Evolutionary conservation across 1,140 invertebrate genomes (phyloP).

Genomic region (Cotesia glomerata): DNA sequence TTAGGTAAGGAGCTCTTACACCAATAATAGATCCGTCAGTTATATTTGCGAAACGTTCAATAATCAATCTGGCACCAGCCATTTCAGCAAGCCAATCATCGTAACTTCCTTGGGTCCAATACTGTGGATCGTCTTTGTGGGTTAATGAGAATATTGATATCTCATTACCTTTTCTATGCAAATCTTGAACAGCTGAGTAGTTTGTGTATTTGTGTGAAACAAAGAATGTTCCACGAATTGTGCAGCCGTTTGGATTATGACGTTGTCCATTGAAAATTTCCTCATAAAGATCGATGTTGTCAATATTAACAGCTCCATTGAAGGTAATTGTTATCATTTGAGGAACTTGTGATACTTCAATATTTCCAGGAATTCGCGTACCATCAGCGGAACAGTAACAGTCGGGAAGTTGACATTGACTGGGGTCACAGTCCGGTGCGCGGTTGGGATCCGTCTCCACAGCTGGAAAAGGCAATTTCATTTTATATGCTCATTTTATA

Average conservation of each 20-base stretch:
- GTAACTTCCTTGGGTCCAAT: slow-evolving; percentile 86
- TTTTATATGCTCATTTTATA: too few species aligned
- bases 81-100: slow-evolving; percentile 95
- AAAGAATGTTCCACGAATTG: slow-evolving; percentile 93
- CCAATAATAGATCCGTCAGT: slow-evolving; percentile 89
- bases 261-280: slow-evolving; percentile 87
- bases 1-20: slow-evolving; percentile 86
- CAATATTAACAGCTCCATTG: slow-evolving; percentile 92
- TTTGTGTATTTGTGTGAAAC: slow-evolving; percentile 96
- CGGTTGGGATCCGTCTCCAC: slow-evolving; percentile 88
- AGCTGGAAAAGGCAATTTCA: slow-evolving; percentile 63
- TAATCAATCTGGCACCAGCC: slow-evolving; percentile 87
- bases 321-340: slow-evolving; percentile 96
- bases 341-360: slow-evolving; percentile 84
- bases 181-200: slow-evolving; percentile 91
- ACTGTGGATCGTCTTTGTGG: slow-evolving; percentile 87
- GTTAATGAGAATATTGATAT: slow-evolving; percentile 93
- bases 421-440: slow-evolving; percentile 87
- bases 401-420: slow-evolving; percentile 86
- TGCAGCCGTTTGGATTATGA: slow-evolving; percentile 91
- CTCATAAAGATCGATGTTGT: slow-evolving; percentile 91
- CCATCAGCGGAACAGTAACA: slow-evolving; percentile 94
- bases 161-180: slow-evolving; percentile 91
- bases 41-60: slow-evolving; percentile 90
- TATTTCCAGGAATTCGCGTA: slow-evolving; percentile 83